Evolutionary conservation across 2,888 invertebrate genomes (phyloP), one percentile per base, ranked within the genome.

Genomic region (Sisyra terminalis): DNA sequence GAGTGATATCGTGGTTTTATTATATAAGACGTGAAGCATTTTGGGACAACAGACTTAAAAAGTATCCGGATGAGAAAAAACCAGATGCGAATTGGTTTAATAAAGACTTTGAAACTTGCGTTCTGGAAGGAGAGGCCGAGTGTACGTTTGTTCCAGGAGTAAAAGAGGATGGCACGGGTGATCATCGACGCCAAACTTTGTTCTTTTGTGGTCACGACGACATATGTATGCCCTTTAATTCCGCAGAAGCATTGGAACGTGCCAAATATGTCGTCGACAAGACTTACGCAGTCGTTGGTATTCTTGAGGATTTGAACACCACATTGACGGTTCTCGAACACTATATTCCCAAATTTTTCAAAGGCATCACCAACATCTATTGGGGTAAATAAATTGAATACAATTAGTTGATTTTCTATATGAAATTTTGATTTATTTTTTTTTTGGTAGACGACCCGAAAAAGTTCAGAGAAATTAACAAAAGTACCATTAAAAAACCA

Each of bases 1-100:
- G 90, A 29, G 85, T 88, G 9, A 89, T 89, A 54, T 88, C 88
- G 4, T 89, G 89, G 89, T 89, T 88, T 58, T 89, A 89, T 61
- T 89, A 89, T 62, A 84, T 89, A 3, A 65, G 89, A 40, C 89
- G 89, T 1, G 88, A 89, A 0, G 89, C 89, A 89, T 89, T 89
- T 64, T 89, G 87, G 59, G 88, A 89, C 16, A 88, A 89, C 60
- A 70, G 89, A 54, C 89, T 89, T 57, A 76, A 86, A 43, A 86
- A 84, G 16, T 89, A 89, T 64, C 89, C 89, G 0, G 89, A 89
- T 56, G 67, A 89, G 38, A 87, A 88, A 1, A 63, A 89, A 45
- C 89, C 89, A 0, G 87, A 88, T 62, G 85, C 88, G 0, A 75
- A 77, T 43, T 89, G 89, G 89, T 63, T 89, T 17, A 86, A 85